Evolutionary conservation across 2,113 vertebrate genomes (phyloP).

Genomic region (Hippopotamus amphibius): DNA sequence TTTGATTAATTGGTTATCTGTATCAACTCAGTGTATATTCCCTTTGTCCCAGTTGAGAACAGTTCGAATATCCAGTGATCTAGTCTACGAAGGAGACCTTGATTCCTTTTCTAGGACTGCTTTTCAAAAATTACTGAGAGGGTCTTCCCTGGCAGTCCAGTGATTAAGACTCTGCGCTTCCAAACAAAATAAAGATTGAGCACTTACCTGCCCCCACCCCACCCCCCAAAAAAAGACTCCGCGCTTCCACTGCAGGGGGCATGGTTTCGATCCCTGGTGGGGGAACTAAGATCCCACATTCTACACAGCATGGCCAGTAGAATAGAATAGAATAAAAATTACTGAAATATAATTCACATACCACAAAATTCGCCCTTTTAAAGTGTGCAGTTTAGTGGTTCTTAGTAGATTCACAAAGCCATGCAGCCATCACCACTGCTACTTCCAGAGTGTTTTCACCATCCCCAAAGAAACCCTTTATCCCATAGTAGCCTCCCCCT

Average conservation of each 20-base stretch:
- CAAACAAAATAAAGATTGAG: no score
- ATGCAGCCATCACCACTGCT: not conserved
- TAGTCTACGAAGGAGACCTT: conserved; percentile 18
- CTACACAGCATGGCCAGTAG: not conserved
- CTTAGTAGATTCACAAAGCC: not conserved
- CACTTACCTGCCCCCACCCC: no score
- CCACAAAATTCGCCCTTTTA: not conserved
- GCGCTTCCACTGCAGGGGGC: fast-evolving
- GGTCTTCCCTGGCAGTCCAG: not conserved
- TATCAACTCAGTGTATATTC: not conserved
- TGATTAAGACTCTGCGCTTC: not conserved
- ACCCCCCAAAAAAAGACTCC: not conserved
- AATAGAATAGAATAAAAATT: not conserved
- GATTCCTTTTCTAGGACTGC: not conserved
- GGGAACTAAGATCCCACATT: not conserved
- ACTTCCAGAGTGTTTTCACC: not conserved
- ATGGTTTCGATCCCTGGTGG: not conserved
- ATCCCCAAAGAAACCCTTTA: not conserved
- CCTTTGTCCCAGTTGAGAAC: not conserved
- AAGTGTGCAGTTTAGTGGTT: not conserved
- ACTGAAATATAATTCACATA: not conserved
- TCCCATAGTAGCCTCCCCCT: not conserved
- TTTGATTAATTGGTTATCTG: not conserved
- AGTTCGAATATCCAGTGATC: not conserved
- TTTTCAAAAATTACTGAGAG: not conserved